phyloP scores from a whole-genome alignment of 2,113 vertebrate genomes.

The Synodontis membranacea region DNA sequence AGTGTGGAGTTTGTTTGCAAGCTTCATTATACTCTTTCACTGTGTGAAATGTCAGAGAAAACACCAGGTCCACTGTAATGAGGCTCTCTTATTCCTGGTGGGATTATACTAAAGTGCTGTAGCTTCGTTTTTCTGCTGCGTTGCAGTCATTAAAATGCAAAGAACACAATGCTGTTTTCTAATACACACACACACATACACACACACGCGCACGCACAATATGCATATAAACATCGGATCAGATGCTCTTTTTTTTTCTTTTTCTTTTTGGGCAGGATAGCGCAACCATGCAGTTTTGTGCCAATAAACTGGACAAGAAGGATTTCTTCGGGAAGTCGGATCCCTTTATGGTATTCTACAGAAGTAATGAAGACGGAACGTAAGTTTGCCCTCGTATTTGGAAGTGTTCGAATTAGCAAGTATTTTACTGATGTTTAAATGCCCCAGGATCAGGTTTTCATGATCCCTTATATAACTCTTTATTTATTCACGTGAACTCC shows the following conservation, averaged over 20 bases:
- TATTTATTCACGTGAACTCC: background rate
- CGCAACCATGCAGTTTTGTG: slow-evolving; percentile 90
- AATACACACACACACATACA: background rate
- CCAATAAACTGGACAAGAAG: slow-evolving; percentile 92
- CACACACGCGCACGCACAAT: background rate
- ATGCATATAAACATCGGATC: background rate
- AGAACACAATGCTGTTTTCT: slow-evolving; percentile 1
- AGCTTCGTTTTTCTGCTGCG: slow-evolving; percentile 9
- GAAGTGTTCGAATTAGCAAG: background rate
- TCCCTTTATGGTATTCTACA: slow-evolving; percentile 90
- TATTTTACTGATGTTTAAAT: background rate
- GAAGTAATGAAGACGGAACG: slow-evolving; percentile 92
- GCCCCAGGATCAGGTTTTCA: background rate
- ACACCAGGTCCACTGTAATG: slow-evolving; percentile 35
- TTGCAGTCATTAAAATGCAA: slow-evolving; percentile 35
- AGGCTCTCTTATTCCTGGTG: slow-evolving; percentile 15
- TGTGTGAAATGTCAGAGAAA: slow-evolving; percentile 17
- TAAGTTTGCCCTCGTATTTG: slow-evolving; percentile 66
- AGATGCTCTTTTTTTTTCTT: background rate
- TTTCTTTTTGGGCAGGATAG: slow-evolving; percentile 42
- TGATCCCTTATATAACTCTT: background rate
- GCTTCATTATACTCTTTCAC: slow-evolving; percentile 12
- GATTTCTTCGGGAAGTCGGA: slow-evolving; percentile 92
- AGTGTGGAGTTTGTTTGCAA: slow-evolving; percentile 9
- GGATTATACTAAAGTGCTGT: slow-evolving; percentile 35